Base-by-base conservation (phyloP, 2,888 invertebrate genomes). In the Orchesellides sinensis region DNA sequence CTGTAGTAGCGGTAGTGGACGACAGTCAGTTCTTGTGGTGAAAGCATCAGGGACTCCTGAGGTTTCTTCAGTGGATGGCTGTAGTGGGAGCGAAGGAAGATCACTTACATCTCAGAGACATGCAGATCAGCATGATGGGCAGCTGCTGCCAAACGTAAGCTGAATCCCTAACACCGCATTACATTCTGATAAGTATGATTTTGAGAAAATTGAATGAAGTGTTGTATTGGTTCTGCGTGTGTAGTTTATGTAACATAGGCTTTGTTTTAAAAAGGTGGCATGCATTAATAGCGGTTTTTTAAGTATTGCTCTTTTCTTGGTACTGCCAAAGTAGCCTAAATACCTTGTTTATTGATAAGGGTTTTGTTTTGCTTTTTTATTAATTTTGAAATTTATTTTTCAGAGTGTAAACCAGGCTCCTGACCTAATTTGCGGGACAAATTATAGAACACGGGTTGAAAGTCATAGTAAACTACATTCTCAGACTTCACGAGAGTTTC, bases 361-460 rank as follows among this genome's bases (percentile, higher is more conserved):
- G 14, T 47, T 54, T 32, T 59, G n/a, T 19, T 12, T 27, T 49
- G 19, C 49, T 45, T 70, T 47, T 54, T 45, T 32, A 35, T 40
- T 40, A 12, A n/a, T 52, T 45, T 59, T n/a, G n/a, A n/a, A n/a
- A n/a, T n/a, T n/a, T 68, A 61, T 54, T 59, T 45, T 27, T 12
- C 23, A 86, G 86, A 77, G 59, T 70, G 68, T 73, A 6, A 77
- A 84, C 47, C 81, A 83, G 14, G 82, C 87, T 10, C 87, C 86
- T 6, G 87, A 87, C 70, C 79, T 87, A 45, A 87, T 87, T 52
- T 84, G 86, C 23, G 86, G 85, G 29, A 84, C 86, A 0, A 83
- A 85, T 1, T 81, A 83, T 40, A 80, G 63, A 45, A 52, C 12
- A 0, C 59, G 19, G 4, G 1, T 40, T 19, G 56, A 70, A 19